A percentile compares a stretch with the other conserved stretches of the same genome.
These are phyloP conservation scores for Umimayanthus chanpuru DNA, from an alignment of 92 coral and sea anemone species.

Conservation along the genomic window DNA sequence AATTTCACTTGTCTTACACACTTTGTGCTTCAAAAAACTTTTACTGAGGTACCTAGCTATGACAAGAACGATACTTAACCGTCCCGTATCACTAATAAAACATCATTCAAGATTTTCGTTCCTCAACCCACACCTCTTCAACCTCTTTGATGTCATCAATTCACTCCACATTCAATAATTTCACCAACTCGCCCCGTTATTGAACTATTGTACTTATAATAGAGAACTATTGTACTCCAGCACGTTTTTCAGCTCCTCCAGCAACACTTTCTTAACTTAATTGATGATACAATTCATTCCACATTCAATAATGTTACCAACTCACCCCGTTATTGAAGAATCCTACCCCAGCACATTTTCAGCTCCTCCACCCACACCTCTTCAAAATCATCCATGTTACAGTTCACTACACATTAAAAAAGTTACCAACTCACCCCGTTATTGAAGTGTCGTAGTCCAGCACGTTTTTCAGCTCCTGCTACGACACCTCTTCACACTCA, in stretches of 20 bases:
- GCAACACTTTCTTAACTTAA: constrained; percentile 80
- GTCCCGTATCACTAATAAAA: too few relatives aligned
- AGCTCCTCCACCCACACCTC: constrained; percentile 70
- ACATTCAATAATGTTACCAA: too few relatives aligned
- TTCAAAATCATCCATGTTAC: constrained; percentile 50
- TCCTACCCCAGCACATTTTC: too few relatives aligned
- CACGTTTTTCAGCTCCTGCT: too few relatives aligned
- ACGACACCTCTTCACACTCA: too few relatives aligned
- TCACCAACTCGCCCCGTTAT: constrained; percentile 57
- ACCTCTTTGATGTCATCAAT: constrained; percentile 46
- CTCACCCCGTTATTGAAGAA: too few relatives aligned
- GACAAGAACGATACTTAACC: too few relatives aligned
- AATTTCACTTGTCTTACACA: too few relatives aligned
- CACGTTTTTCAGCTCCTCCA: constrained; percentile 65
- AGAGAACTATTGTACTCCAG: constrained; percentile 39
- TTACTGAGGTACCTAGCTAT: too few relatives aligned
- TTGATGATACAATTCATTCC: neutral
- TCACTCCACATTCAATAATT: neutral
- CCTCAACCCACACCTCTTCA: constrained; percentile 81
- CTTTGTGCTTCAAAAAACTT: too few relatives aligned
- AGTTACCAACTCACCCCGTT: too few relatives aligned
- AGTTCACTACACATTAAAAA: neutral
- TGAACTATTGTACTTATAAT: constrained; percentile 19
- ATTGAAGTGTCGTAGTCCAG: too few relatives aligned
- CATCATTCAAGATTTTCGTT: constrained; percentile 58